Evolutionary conservation across 2,888 invertebrate genomes (phyloP), one percentile per base, ranked within the genome.

Genomic region (Callosobruchus maculatus): DNA sequence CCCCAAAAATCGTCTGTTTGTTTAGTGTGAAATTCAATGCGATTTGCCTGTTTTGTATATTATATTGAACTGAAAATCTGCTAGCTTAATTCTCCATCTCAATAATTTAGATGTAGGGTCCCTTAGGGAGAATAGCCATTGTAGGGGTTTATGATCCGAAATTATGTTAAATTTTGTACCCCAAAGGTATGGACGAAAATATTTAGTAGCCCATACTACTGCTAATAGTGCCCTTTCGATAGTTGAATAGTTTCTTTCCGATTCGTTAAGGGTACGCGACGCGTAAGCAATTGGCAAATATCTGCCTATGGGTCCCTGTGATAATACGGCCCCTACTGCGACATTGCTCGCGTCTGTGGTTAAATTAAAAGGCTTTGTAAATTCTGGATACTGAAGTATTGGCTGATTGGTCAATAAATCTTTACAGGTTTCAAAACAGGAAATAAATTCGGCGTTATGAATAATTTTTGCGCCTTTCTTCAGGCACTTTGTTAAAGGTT

Each of bases 191-290:
- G n/a, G n/a, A n/a, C n/a, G n/a, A n/a, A n/a, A n/a, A n/a, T n/a
- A n/a, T n/a, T n/a, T n/a, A n/a, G n/a, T n/a, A n/a, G n/a, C n/a
- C n/a, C 80, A 80, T 4, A 79, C 74, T n/a, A 79, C 76, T 0
- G 78, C 75, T 70, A 79, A 67, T n/a, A 78, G 67, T 77, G 81
- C 80, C 31, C 74, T 80, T 73, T 79, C 80, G n/a, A 79, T 81
- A 9, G 73, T 75, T 67, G 72, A 77, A 68, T 76, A 79, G 70
- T 71, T 74, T 71, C 49, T 71, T 74, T 73, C 66, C 3, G 72
- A 67, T 20, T 67, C 67, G 9, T 67, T 67, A 3, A 67, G 9
- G n/a, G 21, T 72, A 77, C 71, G 75, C 67, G 5, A 72, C 22
- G 72, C 75, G 74, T 7, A 77, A 66, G 13, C 74, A 76, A 81